Evolutionary conservation across 2,113 vertebrate genomes (phyloP), one percentile per base, ranked within the genome.

Genomic region (Boulengeromyrus knoepffleri): DNA sequence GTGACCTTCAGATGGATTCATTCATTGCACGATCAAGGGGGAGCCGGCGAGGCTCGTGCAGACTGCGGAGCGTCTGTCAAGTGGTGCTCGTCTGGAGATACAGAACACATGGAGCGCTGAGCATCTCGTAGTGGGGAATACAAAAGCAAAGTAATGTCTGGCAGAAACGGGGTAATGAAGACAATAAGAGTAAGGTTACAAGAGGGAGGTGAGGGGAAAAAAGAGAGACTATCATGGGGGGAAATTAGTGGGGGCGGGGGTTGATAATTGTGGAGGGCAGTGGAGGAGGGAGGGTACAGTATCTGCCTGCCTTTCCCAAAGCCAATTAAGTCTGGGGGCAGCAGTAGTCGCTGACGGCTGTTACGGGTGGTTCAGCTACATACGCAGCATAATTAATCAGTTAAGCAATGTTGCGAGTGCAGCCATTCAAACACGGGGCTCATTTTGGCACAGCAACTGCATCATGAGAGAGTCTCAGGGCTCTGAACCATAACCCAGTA

Each of bases 331-430:
- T 9, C 70, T 92, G 87, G 90, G 91, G 91, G 90, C 91, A 88
- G 90, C 92, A 89, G 93, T 88, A 92, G 91, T 58, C 86, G 50
- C 0, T 90, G 90, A 90, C 90, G 92, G 92, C 90, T 91, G 92
- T 92, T 93, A 89, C 24, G 91, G 15, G 89, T 0, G 24, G 87
- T 84, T 89, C 88, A 66, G 89, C 90, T 94, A 90, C 94, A 91
- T 89, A 91, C 88, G 83, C 31, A 91, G 93, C 88, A 90, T 92
- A 92, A 91, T 92, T 92, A 93, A 94, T 92, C 0, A 39, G 90
- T 93, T 91, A 94, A 93, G 91, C 93, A 93, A 93, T 93, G 92
- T 92, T 91, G 90, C 89, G 93, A n/a, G 89, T 36, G 89, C 89
- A 3, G 89, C 88, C 70, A 15, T 1, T 42, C 92, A 0, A 5